Evolutionary conservation across 2,797 vertebrate genomes (phyloP).

Genomic region (Centropyge bicolor): DNA sequence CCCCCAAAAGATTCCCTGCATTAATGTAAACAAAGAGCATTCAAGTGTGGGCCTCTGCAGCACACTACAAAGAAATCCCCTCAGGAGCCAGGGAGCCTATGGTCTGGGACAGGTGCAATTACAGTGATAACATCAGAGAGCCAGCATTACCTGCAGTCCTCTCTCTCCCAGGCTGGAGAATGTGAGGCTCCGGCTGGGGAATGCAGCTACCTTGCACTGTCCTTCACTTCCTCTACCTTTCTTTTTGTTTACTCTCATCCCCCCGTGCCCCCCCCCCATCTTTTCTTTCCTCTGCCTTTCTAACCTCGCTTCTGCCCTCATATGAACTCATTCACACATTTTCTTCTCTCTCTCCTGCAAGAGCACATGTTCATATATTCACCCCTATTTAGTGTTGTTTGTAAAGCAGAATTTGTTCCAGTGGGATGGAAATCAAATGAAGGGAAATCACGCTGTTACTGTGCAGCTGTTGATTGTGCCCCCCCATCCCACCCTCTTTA

Average conservation of each 20-base stretch:
- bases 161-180: constrained; percentile 67
- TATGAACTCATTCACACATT: constrained; percentile 19
- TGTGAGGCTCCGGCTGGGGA: constrained; percentile 54
- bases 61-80: constrained; percentile 85
- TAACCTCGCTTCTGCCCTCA: constrained; percentile 24
- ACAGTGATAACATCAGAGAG: constrained; percentile 87
- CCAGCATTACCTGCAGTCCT: constrained; percentile 76
- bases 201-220: constrained; percentile 71
- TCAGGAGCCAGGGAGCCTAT: constrained; percentile 76
- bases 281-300: constrained; percentile 12
- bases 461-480: constrained; percentile 83
- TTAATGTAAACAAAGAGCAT: constrained; percentile 88
- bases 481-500: constrained; percentile 66
- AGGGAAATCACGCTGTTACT: constrained; percentile 83
- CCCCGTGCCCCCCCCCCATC: not conserved
- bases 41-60: constrained; percentile 81
- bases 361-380: constrained; percentile 75
- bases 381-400: constrained; percentile 80
- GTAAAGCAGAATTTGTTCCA: constrained; percentile 82
- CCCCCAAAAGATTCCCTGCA: constrained; percentile 77
- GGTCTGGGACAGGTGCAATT: constrained; percentile 88
- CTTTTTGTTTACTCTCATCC: constrained; percentile 43
- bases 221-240: constrained; percentile 60
- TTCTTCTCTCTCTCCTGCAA: constrained; percentile 21
- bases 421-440: constrained; percentile 83